Percentiles rank a stretch among this genome's conserved stretches.
These are phyloP conservation scores for Margarornis squamiger DNA, from an alignment of 2,797 vertebrate genomes.

Conservation along the genomic window DNA sequence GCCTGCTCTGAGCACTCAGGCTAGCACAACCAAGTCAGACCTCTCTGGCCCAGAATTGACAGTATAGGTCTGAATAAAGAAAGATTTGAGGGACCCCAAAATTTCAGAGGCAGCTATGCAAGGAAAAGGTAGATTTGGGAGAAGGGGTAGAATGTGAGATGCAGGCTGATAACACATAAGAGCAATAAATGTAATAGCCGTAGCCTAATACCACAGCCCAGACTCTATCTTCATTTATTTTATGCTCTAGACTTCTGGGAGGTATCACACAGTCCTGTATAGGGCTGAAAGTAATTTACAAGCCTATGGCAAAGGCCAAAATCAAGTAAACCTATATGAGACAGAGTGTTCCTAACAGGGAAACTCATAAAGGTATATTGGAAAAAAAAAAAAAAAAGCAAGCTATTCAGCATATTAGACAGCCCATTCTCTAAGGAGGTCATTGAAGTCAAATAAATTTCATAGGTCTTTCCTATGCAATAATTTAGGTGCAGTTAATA, in stretches of 20 bases:
- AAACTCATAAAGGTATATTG: slow-evolving; percentile 58
- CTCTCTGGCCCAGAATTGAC: background rate
- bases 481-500: slow-evolving; percentile 68
- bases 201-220: background rate
- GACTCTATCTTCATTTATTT: slow-evolving; percentile 33
- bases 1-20: background rate
- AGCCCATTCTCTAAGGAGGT: slow-evolving; percentile 49
- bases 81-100: background rate
- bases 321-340: slow-evolving; percentile 54
- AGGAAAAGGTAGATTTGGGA: background rate
- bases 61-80: background rate
- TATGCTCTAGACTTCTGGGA: slow-evolving; percentile 51
- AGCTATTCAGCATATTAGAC: slow-evolving; percentile 24
- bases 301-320: slow-evolving; percentile 39
- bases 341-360: slow-evolving; percentile 37
- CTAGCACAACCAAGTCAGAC: background rate
- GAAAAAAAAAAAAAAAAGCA: background rate
- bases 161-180: background rate
- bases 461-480: slow-evolving; percentile 60
- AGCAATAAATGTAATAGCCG: slow-evolving; percentile 9
- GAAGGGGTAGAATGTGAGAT: background rate
- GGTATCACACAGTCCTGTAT: slow-evolving; percentile 7
- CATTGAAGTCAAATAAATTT: slow-evolving; percentile 70
- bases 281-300: slow-evolving; percentile 50
- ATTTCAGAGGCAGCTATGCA: background rate